phyloP scores from a whole-genome alignment of 2,113 vertebrate genomes.

The Paramisgurnus dabryanus region DNA sequence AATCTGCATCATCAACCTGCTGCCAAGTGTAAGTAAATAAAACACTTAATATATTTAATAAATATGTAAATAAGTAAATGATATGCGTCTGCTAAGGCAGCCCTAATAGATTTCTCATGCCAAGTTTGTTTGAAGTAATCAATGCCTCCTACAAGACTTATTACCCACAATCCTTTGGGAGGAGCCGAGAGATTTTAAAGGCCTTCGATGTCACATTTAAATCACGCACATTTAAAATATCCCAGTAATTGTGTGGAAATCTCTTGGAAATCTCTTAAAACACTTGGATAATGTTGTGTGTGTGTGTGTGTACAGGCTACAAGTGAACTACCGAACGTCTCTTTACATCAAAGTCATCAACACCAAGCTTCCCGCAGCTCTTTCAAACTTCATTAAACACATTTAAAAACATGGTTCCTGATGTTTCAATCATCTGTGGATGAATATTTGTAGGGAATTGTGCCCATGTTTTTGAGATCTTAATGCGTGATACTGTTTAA shows the following conservation, averaged over 20 bases:
- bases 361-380: no score
- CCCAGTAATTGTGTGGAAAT: conserved; percentile 7
- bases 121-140: conserved; percentile 31
- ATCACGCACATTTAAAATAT: conserved; percentile 1
- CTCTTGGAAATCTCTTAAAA: conserved; percentile 19
- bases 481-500: no score
- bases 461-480: no score
- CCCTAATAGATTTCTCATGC: conserved; percentile 9
- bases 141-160: conserved; percentile 13
- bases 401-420: no score
- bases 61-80: conserved; percentile 1
- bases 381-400: no score
- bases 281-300: neutral
- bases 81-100: conserved; percentile 3
- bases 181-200: neutral
- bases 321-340: neutral
- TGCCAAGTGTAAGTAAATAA: conserved; percentile 36
- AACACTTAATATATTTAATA: conserved; percentile 1
- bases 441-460: no score
- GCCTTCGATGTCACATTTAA: conserved; percentile 19
- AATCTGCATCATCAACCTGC: neutral
- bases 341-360: no score
- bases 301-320: no score
- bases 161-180: neutral
- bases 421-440: no score